Evolutionary conservation across 2,113 vertebrate species (phyloP), one percentile per base, ranked within the genome.

Genomic region (Girardinichthys multiradiatus): DNA sequence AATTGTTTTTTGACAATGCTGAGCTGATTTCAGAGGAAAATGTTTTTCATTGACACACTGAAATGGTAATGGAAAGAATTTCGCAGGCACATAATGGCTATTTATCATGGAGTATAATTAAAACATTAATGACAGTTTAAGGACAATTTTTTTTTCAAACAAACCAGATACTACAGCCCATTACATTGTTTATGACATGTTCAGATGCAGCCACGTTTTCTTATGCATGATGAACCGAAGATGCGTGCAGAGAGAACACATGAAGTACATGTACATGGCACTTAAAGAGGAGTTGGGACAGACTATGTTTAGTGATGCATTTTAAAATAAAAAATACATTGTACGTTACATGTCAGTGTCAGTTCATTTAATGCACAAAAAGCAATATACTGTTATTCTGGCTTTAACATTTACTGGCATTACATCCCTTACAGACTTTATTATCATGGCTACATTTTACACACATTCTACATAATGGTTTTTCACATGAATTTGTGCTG

Each of bases 31-130:
- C 79, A 79, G 78, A 92, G 75, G 85, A 90, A 92, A 89, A 83
- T 80, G 42, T 74, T 88, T 90, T 92, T 88, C 87, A 88, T 91
- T 82, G 76, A 86, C 84, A 91, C 81, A 79, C 76, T 84, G 82
- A 87, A 86, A 82, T 88, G 17, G 17, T 85, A 79, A 90, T 89
- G 81, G 66, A 79, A 82, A 74, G 77, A 87, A 77, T 88, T 88
- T 89, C 48, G 85, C 90, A 92, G 87, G 87, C 90, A 90, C 87
- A 86, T 87, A 65, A 88, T 74, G 72, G 76, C 85, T 86, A 76
- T 88, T 79, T 79, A 90, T 83, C 75, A 89, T 78, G 84, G 67
- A 81, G 61, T 75, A 87, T 87, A 86, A 84, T 92, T 70, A 74
- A 83, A 83, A 82, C 75, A 90, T 77, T 89, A 78, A 80, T 76